phyloP scores from a whole-genome alignment of 2,113 vertebrate genomes.

The Rhadina sibilatrix region DNA sequence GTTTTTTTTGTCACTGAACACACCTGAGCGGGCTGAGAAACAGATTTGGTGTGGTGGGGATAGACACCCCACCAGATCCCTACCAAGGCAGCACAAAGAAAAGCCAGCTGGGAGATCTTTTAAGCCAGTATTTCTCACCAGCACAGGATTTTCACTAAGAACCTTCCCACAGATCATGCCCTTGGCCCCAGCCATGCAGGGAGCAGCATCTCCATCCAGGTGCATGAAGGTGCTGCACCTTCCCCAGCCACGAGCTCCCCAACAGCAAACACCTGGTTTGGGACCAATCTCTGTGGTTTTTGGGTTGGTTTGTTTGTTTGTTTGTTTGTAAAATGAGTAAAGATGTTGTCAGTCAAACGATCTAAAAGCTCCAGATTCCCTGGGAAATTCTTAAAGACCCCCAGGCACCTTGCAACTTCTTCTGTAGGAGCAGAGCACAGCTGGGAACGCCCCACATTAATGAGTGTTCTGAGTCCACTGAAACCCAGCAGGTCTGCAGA shows the following conservation, averaged over 20 bases:
- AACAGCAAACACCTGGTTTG: accelerated
- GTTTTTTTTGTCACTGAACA: background rate
- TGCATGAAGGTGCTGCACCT: background rate
- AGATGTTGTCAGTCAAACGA: background rate
- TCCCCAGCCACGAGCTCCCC: background rate
- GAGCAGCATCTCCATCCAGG: background rate
- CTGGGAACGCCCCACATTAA: background rate
- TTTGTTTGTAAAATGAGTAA: background rate
- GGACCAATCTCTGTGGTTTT: background rate
- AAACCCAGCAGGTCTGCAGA: background rate
- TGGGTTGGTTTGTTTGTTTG: too few species aligned
- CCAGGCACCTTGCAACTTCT: background rate
- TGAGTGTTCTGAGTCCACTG: background rate
- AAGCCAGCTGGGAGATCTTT: background rate
- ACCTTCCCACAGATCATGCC: background rate
- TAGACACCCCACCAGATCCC: background rate
- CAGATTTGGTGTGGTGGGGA: background rate
- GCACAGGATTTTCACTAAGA: background rate
- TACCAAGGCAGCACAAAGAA: background rate
- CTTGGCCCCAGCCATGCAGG: background rate
- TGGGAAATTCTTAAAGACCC: background rate
- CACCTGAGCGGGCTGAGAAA: background rate
- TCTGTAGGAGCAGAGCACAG: accelerated
- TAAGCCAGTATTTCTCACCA: background rate
- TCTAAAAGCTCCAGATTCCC: background rate